Conservation (phyloP, 2,797 vertebrate genomes). For the Pseudochromis fuscus region DNA sequence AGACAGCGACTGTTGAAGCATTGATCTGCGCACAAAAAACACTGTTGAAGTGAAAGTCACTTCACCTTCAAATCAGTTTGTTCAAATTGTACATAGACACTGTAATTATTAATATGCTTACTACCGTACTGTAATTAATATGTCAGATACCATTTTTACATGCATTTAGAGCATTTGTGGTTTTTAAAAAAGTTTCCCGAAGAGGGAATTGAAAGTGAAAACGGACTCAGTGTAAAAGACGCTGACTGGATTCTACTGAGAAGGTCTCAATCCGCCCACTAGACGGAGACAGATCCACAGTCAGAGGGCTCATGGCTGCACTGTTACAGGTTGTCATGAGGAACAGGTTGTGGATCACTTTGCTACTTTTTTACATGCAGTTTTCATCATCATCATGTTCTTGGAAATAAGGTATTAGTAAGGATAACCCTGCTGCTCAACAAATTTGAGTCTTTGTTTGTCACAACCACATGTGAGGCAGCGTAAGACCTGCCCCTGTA, state of each 20-base stretch:
- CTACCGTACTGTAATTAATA: conserved; percentile 32
- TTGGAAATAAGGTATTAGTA: conserved; percentile 28
- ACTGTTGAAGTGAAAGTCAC: conserved; percentile 17
- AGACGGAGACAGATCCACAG: conserved; percentile 73
- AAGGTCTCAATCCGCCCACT: conserved; percentile 57
- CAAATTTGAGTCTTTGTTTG: conserved; percentile 23
- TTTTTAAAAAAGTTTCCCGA: conserved; percentile 13
- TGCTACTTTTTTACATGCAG: conserved; percentile 25
- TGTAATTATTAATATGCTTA: conserved; percentile 47
- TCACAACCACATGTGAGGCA: conserved; percentile 33
- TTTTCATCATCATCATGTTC: conserved; percentile 39
- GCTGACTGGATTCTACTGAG: background rate
- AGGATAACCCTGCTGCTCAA: conserved; percentile 27
- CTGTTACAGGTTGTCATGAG: conserved; percentile 22
- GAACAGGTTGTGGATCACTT: conserved; percentile 9
- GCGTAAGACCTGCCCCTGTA: conserved; percentile 27
- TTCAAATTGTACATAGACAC: conserved; percentile 64
- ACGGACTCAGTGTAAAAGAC: background rate
- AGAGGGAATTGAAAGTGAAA: conserved; percentile 33
- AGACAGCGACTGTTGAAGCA: conserved; percentile 62
- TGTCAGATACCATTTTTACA: conserved; percentile 34
- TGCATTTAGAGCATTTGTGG: conserved; percentile 32
- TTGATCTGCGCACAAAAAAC: conserved; percentile 14
- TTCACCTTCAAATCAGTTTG: conserved; percentile 44
- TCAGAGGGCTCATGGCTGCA: conserved; percentile 15